Evolutionary conservation across 2,113 vertebrate genomes (phyloP).

Genomic region (Illadopsis cleaveri): DNA sequence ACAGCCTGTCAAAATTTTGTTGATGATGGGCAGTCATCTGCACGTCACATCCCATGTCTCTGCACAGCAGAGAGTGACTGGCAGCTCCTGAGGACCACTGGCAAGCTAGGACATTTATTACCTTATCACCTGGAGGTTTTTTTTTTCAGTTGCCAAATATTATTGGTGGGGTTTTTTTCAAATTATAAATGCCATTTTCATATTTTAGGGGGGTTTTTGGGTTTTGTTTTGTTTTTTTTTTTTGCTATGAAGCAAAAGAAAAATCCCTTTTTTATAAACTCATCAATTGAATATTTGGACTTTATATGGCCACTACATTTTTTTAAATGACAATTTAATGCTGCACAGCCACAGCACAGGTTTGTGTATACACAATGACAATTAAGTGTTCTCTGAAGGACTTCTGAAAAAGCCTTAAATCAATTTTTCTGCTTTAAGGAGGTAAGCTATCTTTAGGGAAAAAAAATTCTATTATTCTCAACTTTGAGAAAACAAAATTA

Average conservation of each 20-base stretch:
- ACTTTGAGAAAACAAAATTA: background rate
- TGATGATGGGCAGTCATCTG: background rate
- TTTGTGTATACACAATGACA: background rate
- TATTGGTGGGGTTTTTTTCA: background rate
- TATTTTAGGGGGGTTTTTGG: background rate
- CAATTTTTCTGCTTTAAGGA: background rate
- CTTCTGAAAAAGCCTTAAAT: background rate
- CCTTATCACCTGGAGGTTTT: background rate
- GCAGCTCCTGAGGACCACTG: background rate
- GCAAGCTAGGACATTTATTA: background rate
- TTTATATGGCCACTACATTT: background rate
- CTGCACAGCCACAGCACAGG: background rate
- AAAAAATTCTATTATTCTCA: background rate
- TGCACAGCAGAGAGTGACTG: background rate
- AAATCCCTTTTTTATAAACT: background rate
- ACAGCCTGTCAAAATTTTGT: background rate
- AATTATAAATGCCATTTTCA: background rate
- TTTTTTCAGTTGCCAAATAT: background rate
- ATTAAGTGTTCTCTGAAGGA: background rate
- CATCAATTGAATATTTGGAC: background rate
- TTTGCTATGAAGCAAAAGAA: background rate
- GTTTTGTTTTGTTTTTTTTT: background rate
- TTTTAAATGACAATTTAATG: background rate
- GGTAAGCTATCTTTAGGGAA: background rate
- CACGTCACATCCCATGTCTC: background rate